Evolutionary conservation across 2,888 invertebrate species (phyloP), one percentile per base, ranked within the genome.

Genomic region (Cyclophora punctaria): DNA sequence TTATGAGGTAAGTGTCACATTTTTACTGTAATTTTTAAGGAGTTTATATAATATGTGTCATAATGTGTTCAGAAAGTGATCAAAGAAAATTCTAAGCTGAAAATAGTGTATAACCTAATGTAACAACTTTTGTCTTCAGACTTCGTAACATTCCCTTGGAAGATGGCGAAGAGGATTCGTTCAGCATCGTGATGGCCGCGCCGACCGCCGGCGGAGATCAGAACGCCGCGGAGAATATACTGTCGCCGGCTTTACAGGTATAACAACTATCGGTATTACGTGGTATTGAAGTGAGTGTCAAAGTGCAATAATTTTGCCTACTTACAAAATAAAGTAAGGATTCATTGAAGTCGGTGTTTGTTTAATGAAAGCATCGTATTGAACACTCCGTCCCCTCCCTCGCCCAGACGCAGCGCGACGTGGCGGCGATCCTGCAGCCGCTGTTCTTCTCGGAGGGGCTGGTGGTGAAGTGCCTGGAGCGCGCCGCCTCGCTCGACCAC

Each of bases 391-490:
- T 20, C 20, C 20, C 20, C 20, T 20, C 20, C 20, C 20, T 20
- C 20, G 37, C 37, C 5, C 64, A 94, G 90, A 93, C 96, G 7
- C 98, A 98, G 81, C 91, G 95, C 41, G 97, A 98, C 73, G 96
- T 97, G 55, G 96, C 96, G 0, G 89, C 93, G 57, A 92, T 97
- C 55, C 86, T 99, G 47, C 94, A 95, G 66, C 94, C 96, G 0
- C 94, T 94, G 79, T 96, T 99, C 79, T 92, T 94, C 7, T 94
- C 96, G 2, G 98, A 98, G 78, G 98, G 98, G 34, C 90, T 99
- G 44, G 97, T 99, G 3, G 95, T 96, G 43, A 93, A 95, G 63
- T 96, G 97, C 68, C 83, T 99, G 57, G 98, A 99, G 73, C 97
- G 95, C 72, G 96, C 98, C 1, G 93, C 93, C 77, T 92, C 92